phyloP scores from a whole-genome alignment of 2,888 invertebrate genomes.

The Hirtodrosophila confusa region DNA sequence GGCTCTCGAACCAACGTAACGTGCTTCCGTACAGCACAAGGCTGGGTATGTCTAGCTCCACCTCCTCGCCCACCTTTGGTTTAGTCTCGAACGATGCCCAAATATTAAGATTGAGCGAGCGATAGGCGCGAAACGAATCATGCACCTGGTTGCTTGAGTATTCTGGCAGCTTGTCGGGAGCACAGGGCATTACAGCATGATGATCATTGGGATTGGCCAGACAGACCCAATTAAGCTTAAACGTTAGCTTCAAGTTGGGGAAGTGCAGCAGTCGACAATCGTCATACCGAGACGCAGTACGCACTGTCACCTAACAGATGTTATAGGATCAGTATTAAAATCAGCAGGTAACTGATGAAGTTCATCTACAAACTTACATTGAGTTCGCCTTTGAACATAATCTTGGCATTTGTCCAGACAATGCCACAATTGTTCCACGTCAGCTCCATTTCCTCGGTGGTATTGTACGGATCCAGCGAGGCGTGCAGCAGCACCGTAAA shows the following conservation, averaged over 20 bases:
- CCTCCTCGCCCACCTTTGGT: slow-evolving; percentile 85
- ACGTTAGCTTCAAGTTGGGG: slow-evolving; percentile 93
- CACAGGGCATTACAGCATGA: slow-evolving; percentile 96
- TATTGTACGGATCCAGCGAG: slow-evolving; percentile 98
- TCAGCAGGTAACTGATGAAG: neutral
- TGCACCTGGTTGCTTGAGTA: slow-evolving; percentile 98
- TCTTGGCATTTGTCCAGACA: slow-evolving; percentile 97
- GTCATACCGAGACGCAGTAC: slow-evolving; percentile 99
- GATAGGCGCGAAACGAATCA: slow-evolving; percentile 97
- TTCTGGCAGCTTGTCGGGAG: slow-evolving; percentile 97
- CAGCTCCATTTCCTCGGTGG: slow-evolving; percentile 99
- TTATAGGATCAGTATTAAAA: neutral
- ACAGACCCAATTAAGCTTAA: slow-evolving; percentile 95
- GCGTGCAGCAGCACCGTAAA: slow-evolving; percentile 97
- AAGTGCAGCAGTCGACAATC: slow-evolving; percentile 97
- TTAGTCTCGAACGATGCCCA: slow-evolving; percentile 92
- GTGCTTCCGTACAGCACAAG: slow-evolving; percentile 96
- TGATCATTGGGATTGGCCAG: slow-evolving; percentile 97
- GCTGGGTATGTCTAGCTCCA: slow-evolving; percentile 88
- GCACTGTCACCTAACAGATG: slow-evolving; percentile 87
- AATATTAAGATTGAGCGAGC: slow-evolving; percentile 93
- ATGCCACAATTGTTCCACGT: slow-evolving; percentile 97
- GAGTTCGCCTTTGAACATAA: slow-evolving; percentile 95
- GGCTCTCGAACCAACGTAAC: slow-evolving; percentile 96
- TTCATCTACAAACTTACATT: slow-evolving; percentile 86